Evolutionary conservation across 1,140 invertebrate genomes (phyloP), one percentile per base, ranked within the genome.

Genomic region (Sitobion miscanthi): DNA sequence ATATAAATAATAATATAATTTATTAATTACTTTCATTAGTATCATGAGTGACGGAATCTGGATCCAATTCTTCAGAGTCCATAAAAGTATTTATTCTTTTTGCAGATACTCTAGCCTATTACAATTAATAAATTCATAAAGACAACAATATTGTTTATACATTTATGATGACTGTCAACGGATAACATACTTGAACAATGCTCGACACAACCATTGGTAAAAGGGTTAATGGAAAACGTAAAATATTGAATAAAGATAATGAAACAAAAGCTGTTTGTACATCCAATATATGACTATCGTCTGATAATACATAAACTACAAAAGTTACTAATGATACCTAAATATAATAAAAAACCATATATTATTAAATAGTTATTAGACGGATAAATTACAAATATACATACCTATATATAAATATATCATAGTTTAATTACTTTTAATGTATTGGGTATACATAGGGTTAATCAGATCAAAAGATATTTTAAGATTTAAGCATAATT

Each of bases 231-330:
- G 99, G 98, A 95, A 99, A 99, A 95, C 99, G 97, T 94, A 99
- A 97, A 94, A 99, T 98, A 96, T 99, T 99, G 96, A 99, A 99
- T 94, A 99, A 97, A 95, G 99, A 98, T 94, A 99, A 96, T 94
- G 99, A 98, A 94, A 99, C 99, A 96, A 99, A 99, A 94, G 98
- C 99, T 95, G 97, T 99, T 95, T 97, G 96, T 94, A 98, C 97
- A 95, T 98, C 97, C 95, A 99, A 96, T 93, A 98, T 96, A 95
- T 96, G 96, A 95, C 98, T 97, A 95, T 97, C 97, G 95, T 97
- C 97, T 94, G 97, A 96, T 95, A 99, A 95, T 94, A 99, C 97
- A 96, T 97, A 99, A 93, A 98, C 98, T 94, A 97, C 97, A 95
- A 99, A 99, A 94, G 98, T 98, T 94, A 98, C 98, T 95, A 99